These are phyloP conservation scores for Troglohyphantes excavatus DNA, from an alignment of 2,888 invertebrate species.

Conservation along the genomic window DNA sequence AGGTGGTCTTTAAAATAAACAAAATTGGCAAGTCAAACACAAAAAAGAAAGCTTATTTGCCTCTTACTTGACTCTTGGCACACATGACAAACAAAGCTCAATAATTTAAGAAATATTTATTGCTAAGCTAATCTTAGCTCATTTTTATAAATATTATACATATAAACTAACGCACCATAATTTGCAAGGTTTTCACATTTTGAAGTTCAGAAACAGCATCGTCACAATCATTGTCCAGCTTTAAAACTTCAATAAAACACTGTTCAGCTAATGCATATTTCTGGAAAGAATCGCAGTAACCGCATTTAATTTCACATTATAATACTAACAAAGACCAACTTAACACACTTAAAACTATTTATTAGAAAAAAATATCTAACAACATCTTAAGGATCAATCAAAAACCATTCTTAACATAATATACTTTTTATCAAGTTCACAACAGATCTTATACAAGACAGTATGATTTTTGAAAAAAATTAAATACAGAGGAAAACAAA, in stretches of 20 bases:
- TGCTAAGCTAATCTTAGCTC: too few species aligned
- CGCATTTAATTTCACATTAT: too few species aligned
- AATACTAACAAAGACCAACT: too few species aligned
- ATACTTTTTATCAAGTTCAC: background rate
- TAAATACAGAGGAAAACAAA: too few species aligned
- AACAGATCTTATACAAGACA: background rate
- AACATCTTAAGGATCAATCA: background rate
- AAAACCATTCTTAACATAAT: background rate
- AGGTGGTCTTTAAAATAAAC: too few species aligned
- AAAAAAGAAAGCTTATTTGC: too few species aligned
- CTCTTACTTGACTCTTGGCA: too few species aligned
- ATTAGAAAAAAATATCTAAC: background rate
- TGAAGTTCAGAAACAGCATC: constrained; percentile 83
- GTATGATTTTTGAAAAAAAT: background rate
- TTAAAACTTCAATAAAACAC: constrained; percentile 83
- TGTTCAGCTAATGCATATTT: constrained; percentile 83
- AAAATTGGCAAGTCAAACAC: too few species aligned
- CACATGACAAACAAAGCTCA: too few species aligned
- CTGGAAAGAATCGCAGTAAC: constrained; percentile 82
- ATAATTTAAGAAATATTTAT: too few species aligned
- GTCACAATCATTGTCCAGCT: constrained; percentile 83
- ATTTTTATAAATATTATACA: too few species aligned
- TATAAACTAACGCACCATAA: constrained; percentile 82
- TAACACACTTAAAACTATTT: too few species aligned
- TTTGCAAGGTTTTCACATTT: constrained; percentile 82